Base-by-base conservation (phyloP, 1,140 invertebrate genomes). In the Planococcus citri region DNA sequence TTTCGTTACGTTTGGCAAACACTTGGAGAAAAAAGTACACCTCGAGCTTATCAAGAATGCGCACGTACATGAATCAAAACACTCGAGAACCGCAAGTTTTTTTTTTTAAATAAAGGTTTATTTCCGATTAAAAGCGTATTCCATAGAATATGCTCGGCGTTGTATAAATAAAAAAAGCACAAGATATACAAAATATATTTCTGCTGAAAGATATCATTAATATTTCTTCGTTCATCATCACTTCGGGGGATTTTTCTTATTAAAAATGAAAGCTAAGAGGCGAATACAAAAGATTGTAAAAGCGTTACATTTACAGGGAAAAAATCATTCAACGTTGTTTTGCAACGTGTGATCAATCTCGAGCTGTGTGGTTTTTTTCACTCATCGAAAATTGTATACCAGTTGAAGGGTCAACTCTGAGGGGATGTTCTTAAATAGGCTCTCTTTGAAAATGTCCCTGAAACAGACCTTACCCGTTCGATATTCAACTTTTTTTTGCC, bases 181-280 rank as follows among this genome's bases (percentile, higher is more conserved):
- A 25, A 17, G 24, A 64, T 27, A 64, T 25, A 64, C 8, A 25
- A 64, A 25, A 64, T 64, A 64, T 64, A 25, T 64, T 64, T 64
- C 25, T 20, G 22, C 20, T 64, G 25, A 64, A 64, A 64, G 60
- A 64, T 64, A 64, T 64, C 60, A 64, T 64, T 64, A 64, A 64
- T 64, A 64, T 64, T 64, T 64, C 60, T 64, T 64, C 60, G 60
- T 64, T 64, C 60, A 64, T 64, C 60, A 25, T 9, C 60, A 64
- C 60, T 25, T 64, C 60, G 60, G 60, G 60, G 60, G 25, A 64
- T 64, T 64, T 64, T 64, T 64, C 60, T 64, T 64, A 64, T 64
- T 64, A 64, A 64, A 64, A 64, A 64, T 64, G 60, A 64, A 64
- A 64, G 60, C 60, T 64, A 64, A 64, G 25, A 64, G 60, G 60